phyloP scores from a whole-genome alignment of 1,140 invertebrate genomes.

The Centruroides sculpturatus region DNA sequence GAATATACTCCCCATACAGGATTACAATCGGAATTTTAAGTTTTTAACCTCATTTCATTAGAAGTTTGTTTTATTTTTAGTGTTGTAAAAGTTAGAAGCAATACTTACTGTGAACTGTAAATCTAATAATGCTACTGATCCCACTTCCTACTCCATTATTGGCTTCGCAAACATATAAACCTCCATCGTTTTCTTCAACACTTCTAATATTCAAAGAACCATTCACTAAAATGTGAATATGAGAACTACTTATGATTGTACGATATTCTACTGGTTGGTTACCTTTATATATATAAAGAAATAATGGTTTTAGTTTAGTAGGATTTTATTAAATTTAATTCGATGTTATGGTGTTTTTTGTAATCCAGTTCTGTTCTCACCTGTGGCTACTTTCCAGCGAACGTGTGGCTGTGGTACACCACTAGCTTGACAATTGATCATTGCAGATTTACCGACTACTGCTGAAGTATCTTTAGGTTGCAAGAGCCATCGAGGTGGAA shows the following conservation, averaged over 20 bases:
- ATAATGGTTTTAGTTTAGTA: too few species aligned
- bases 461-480: conserved; percentile 76
- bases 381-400: conserved; percentile 46
- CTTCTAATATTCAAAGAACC: conserved; percentile 18
- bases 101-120: conserved; percentile 13
- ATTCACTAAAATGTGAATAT: conserved; percentile 21
- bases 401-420: conserved; percentile 76
- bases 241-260: conserved; percentile 18
- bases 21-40: too few species aligned
- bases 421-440: conserved; percentile 74
- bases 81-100: neutral
- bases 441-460: conserved; percentile 63
- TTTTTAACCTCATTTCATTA: too few species aligned
- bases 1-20: too few species aligned
- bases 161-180: conserved; percentile 36
- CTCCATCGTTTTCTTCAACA: conserved; percentile 15
- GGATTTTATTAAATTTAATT: too few species aligned
- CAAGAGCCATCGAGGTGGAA: conserved; percentile 78
- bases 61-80: too few species aligned
- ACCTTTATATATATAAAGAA: neutral
- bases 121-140: conserved; percentile 20
- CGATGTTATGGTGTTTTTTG: too few species aligned
- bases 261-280: conserved; percentile 5
- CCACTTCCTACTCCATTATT: conserved; percentile 32
- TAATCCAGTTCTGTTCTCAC: conserved; percentile 1